A percentile compares a stretch with the other conserved stretches of the same genome.
phyloP scores from a whole-genome alignment of 2,113 vertebrate genomes.

The Triplophysa siluroides region DNA sequence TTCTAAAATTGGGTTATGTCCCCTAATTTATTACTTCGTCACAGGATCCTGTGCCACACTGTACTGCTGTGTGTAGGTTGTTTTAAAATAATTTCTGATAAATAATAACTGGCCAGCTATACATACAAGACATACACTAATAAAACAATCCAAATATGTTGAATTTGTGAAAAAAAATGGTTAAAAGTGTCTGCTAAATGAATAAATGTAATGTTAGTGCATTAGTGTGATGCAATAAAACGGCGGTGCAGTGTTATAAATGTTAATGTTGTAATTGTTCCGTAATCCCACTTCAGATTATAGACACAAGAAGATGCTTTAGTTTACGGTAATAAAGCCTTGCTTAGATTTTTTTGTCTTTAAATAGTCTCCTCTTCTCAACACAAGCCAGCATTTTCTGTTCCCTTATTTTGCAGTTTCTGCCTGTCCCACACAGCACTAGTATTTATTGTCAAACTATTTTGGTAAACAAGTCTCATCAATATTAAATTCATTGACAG shows the following conservation, averaged over 20 bases:
- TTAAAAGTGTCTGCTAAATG: too few species aligned
- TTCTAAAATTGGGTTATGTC: too few species aligned
- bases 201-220: background rate
- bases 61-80: too few species aligned
- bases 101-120: too few species aligned
- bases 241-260: background rate
- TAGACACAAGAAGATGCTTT: background rate
- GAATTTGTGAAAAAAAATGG: too few species aligned
- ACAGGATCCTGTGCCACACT: too few species aligned
- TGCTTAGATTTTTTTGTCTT: background rate
- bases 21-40: too few species aligned
- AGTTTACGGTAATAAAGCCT: background rate
- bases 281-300: background rate
- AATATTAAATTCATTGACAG: background rate
- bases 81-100: too few species aligned
- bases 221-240: background rate
- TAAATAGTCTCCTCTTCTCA: constrained; percentile 27
- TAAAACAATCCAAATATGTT: too few species aligned
- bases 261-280: background rate
- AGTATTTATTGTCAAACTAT: constrained; percentile 18
- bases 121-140: too few species aligned
- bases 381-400: constrained; percentile 42
- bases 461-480: constrained; percentile 16
- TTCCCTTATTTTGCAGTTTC: constrained; percentile 34
- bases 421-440: background rate